phyloP scores from a whole-genome alignment of 2,797 vertebrate species.

The Thunnus albacares region DNA sequence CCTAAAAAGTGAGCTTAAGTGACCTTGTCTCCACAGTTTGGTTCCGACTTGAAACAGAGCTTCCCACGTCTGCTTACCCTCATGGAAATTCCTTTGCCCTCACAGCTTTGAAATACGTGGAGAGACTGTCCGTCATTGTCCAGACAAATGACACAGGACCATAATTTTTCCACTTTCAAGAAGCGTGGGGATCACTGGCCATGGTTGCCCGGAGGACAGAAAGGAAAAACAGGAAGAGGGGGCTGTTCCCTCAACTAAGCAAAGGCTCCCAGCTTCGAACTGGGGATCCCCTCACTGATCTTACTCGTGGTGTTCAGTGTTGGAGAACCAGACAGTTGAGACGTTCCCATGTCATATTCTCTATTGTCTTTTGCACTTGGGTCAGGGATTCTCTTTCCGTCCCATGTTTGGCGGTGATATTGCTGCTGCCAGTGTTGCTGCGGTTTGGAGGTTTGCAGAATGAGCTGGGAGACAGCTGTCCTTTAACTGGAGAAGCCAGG shows the following conservation, averaged over 20 bases:
- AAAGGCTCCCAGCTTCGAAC: conserved; percentile 38
- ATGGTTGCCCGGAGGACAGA: conserved; percentile 47
- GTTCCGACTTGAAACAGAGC: conserved; percentile 53
- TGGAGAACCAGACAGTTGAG: conserved; percentile 84
- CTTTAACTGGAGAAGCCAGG: conserved; percentile 61
- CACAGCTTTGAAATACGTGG: conserved; percentile 32
- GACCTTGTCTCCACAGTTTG: conserved; percentile 48
- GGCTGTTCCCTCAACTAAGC: conserved; percentile 54
- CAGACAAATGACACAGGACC: conserved; percentile 63
- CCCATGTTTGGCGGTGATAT: conserved; percentile 53
- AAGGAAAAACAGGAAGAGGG: conserved; percentile 77
- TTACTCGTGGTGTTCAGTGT: conserved; percentile 73
- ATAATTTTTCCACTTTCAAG: conserved; percentile 78
- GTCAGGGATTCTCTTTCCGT: conserved; percentile 76
- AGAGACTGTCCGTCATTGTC: conserved; percentile 61
- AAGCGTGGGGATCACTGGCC: conserved; percentile 63
- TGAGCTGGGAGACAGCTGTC: conserved; percentile 60
- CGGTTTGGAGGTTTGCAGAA: conserved; percentile 47
- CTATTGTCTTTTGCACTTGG: conserved; percentile 77
- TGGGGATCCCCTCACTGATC: conserved; percentile 69
- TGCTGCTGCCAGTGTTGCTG: conserved; percentile 53
- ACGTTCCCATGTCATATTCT: conserved; percentile 80
- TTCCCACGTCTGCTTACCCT: conserved; percentile 62
- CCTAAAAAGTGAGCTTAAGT: conserved; percentile 36
- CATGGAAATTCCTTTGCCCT: conserved; percentile 72